phyloP scores from a whole-genome alignment of 2,888 invertebrate species.

The Tanytarsus gracilentus region DNA sequence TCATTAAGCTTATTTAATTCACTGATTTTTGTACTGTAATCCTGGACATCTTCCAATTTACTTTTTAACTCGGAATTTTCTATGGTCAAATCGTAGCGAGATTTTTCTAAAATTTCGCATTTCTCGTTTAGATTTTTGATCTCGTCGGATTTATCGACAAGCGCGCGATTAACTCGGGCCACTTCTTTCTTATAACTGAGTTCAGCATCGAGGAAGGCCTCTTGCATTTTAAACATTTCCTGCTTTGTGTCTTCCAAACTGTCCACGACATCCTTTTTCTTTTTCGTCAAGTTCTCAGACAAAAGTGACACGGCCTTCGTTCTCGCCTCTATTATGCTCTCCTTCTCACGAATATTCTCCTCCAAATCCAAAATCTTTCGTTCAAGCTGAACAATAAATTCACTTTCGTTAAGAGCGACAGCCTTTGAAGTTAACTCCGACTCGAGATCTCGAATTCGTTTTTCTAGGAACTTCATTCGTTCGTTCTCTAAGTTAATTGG shows the following conservation, averaged over 20 bases:
- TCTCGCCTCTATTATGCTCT: slow-evolving; percentile 71
- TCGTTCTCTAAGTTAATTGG: slow-evolving; percentile 37
- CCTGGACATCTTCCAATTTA: slow-evolving; percentile 40
- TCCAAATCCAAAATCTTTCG: slow-evolving; percentile 62
- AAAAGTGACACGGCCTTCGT: slow-evolving; percentile 69
- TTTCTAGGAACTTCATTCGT: slow-evolving; percentile 39
- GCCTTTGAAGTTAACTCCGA: slow-evolving; percentile 39
- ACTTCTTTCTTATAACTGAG: slow-evolving; percentile 61
- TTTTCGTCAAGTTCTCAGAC: slow-evolving; percentile 54
- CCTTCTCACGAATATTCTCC: slow-evolving; percentile 73
- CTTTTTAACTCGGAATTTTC: slow-evolving; percentile 45
- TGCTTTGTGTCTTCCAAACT: slow-evolving; percentile 69
- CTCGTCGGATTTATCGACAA: slow-evolving; percentile 50
- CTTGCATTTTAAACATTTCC: slow-evolving; percentile 73
- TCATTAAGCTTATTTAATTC: slow-evolving; percentile 34
- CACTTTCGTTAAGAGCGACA: slow-evolving; percentile 6
- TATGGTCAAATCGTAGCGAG: slow-evolving; percentile 46
- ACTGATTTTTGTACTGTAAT: slow-evolving; percentile 35
- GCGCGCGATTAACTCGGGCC: slow-evolving; percentile 47
- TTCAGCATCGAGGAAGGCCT: slow-evolving; percentile 63
- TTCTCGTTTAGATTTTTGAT: slow-evolving; percentile 50
- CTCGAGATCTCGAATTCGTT: slow-evolving; percentile 39
- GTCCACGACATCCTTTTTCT: slow-evolving; percentile 59
- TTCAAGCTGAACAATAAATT: slow-evolving; percentile 33
- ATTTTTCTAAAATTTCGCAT: slow-evolving; percentile 46